Evolutionary conservation across 2,113 vertebrate species (phyloP).

Genomic region (Spea multiplicata): DNA sequence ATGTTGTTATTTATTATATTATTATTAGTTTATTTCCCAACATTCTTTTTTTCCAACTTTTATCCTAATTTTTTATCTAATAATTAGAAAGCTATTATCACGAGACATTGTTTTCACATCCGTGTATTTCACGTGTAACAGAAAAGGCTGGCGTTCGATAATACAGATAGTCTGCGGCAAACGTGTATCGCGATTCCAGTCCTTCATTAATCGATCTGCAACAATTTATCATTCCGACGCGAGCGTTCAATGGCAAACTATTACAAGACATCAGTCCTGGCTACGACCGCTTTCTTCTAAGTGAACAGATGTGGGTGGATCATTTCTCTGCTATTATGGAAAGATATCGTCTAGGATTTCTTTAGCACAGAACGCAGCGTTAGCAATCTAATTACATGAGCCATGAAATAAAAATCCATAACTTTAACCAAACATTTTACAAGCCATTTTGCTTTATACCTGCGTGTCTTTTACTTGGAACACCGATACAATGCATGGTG

Average conservation of each 20-base stretch:
- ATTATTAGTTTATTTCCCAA: too few relatives aligned
- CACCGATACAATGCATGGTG: too few relatives aligned
- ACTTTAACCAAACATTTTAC: not conserved
- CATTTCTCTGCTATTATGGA: constrained; percentile 12
- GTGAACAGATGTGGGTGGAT: constrained; percentile 16
- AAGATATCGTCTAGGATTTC: not conserved
- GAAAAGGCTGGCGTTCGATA: not conserved
- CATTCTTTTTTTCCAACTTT: too few relatives aligned
- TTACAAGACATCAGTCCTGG: not conserved
- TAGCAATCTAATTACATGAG: not conserved
- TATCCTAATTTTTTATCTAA: too few relatives aligned
- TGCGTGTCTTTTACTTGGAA: not conserved
- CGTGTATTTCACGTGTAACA: not conserved
- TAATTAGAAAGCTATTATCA: too few relatives aligned
- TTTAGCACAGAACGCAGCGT: not conserved
- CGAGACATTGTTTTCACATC: too few relatives aligned
- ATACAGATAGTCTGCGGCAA: not conserved
- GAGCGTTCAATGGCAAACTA: not conserved
- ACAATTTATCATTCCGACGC: not conserved
- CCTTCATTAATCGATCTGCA: not conserved
- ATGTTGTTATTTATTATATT: too few relatives aligned
- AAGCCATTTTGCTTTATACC: not conserved
- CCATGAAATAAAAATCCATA: constrained; percentile 9
- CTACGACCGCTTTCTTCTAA: not conserved
- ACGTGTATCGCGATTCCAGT: not conserved